phyloP scores from a whole-genome alignment of 92 coral and sea anemone species.

The Ricordea florida region DNA sequence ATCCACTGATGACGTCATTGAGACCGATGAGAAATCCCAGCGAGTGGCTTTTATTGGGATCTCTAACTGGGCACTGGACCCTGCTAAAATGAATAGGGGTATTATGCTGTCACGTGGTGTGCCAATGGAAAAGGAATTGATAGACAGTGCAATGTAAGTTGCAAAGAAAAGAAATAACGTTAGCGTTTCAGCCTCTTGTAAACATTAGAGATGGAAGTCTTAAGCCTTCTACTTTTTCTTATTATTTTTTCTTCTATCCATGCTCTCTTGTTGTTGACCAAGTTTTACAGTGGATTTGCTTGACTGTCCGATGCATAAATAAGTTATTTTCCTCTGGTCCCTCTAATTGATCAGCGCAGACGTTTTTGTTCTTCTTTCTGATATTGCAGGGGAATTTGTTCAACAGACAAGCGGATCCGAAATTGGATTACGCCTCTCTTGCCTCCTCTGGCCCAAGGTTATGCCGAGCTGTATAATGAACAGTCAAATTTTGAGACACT shows the following conservation, averaged over 20 bases:
- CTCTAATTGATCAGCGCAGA: too few species aligned
- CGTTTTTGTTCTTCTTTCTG: neutral
- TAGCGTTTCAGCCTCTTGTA: neutral
- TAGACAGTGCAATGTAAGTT: constrained; percentile 70
- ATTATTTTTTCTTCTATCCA: too few species aligned
- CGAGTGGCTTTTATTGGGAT: constrained; percentile 82
- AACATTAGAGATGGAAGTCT: neutral
- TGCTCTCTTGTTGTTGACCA: too few species aligned
- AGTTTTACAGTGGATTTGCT: too few species aligned
- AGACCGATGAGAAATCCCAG: constrained; percentile 57
- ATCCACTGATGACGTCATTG: constrained; percentile 61
- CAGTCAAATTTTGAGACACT: constrained; percentile 67
- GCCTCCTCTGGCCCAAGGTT: constrained; percentile 66
- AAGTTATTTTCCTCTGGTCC: too few species aligned
- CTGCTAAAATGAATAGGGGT: constrained; percentile 79
- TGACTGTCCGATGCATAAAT: too few species aligned
- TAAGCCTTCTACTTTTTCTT: neutral
- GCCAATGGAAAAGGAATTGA: constrained; percentile 51
- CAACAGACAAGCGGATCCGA: constrained; percentile 50
- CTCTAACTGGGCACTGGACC: constrained; percentile 84
- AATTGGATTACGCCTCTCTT: constrained; percentile 38
- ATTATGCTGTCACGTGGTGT: constrained; percentile 72
- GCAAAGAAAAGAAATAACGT: too few species aligned
- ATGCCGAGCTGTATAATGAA: constrained; percentile 58
- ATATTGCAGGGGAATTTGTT: constrained; percentile 78